Base-by-base conservation (phyloP, 2,888 invertebrate species). In the Amblyjoppa fuscipennis region DNA sequence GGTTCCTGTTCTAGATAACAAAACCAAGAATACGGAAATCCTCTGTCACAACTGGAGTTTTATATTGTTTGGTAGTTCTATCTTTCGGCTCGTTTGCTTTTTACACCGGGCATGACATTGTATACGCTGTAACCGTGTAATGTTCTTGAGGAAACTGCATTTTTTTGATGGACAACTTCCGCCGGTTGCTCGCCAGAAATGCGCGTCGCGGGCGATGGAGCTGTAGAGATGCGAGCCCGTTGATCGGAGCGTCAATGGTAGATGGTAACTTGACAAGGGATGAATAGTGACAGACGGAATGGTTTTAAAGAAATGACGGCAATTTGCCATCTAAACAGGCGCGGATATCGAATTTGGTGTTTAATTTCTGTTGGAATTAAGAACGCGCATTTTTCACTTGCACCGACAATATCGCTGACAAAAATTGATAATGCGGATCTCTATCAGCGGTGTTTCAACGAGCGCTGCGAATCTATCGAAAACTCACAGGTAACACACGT, bases 1-100 rank as follows among this genome's bases (percentile, higher is more conserved):
- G 78, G 64, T 82, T 82, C 75, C 74, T 71, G 75, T 82, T 79
- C 85, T 53, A 75, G 69, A 75, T 70, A 68, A 56, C 64, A 64
- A 56, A 79, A 56, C 70, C 74, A 20, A 75, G 49, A 64, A 85
- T 64, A 45, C 66, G 71, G 51, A 81, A 77, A 64, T 45, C 59
- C 51, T 59, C 38, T 38, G 71, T 82, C 76, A 64, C 25, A 31
- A 51, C 53, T 41, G 53, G 64, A 51, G 20, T 75, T 80, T 61
- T 49, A 51, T 51, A 31, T 59, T 61, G 41, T 53, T 66, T 56
- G 49, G 31, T 25, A 45, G 31, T 70, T 53, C 31, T 75, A 45
- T 69, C 31, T 69, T 68, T 28, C 28, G 20, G 34, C 13, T 45
- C 51, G 25, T 51, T 64, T 25, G 51, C n/a, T 53, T 56, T 69